Evolutionary conservation across 2,113 vertebrate species (phyloP), one percentile per base, ranked within the genome.

Genomic region (Empidonax alnorum): DNA sequence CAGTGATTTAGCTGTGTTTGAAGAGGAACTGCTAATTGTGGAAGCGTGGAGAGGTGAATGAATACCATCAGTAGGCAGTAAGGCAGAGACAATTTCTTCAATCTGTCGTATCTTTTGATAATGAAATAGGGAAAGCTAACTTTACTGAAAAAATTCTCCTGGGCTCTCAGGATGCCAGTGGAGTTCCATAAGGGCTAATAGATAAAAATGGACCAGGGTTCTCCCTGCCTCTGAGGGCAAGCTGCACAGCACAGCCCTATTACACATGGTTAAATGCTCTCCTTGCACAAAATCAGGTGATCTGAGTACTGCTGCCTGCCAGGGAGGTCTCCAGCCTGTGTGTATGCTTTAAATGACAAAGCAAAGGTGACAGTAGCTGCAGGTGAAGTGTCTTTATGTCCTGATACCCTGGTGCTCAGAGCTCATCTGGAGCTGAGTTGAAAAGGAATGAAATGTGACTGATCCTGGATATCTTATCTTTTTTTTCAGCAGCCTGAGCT

Each of bases 361-460:
- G 9, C 14, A 68, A 68, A 27, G 39, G 14, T 69, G 73, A 31
- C 33, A 68, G 84, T 33, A 46, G 14, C 73, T 53, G 46, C 39
- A 53, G 33, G 33, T 61, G 63, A 69, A 30, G 28, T 6, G 20
- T 35, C 46, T 62, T 77, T 56, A 46, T 33, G 65, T 19, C 39
- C 27, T 1, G 0, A 37, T 53, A 46, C 18, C 47, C 27, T 21
- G 8, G 19, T 11, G 2, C 31, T 37, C 42, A 58, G 31, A 50
- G 63, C 44, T 76, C 1, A 1, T 37, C 25, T 5, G 4, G 17
- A 68, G 25, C 37, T 69, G 63, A 14, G 46, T 37, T 53, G 46
- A 1, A 1, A 19, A 39, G 33, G 39, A 20, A 9, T 0, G 0
- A 61, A 41, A 46, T 23, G 11, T 0, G 1, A 19, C 46, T 61